Conservation (phyloP, 2,113 vertebrate genomes). For the Oncorhynchus gorbuscha region DNA sequence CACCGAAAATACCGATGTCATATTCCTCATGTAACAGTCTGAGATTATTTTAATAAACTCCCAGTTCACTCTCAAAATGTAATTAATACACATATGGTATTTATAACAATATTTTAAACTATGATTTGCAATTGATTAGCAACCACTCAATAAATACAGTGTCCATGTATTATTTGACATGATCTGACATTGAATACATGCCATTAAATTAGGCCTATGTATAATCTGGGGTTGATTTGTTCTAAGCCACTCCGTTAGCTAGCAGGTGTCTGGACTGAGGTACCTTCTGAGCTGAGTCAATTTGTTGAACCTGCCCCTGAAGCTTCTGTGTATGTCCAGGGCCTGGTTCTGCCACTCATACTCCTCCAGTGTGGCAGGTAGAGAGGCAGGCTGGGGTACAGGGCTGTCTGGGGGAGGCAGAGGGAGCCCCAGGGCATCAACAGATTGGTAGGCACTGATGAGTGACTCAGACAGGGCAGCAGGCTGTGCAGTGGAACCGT, state of each 20-base stretch:
- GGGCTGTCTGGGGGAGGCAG: conserved; percentile 20
- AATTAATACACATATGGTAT: no score
- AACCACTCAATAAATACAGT: not conserved
- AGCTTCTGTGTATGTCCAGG: conserved; percentile 23
- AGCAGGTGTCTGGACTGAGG: conserved; percentile 31
- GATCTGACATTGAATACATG: not conserved
- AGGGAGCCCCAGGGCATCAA: conserved; percentile 57
- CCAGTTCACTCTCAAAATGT: no score
- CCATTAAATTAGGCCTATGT: no score
- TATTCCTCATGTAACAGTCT: no score
- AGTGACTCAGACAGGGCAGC: conserved; percentile 33
- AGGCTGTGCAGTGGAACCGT: conserved; percentile 3
- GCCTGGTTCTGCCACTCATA: conserved; percentile 7
- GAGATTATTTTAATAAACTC: no score
- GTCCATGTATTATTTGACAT: not conserved
- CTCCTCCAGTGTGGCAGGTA: conserved; percentile 32
- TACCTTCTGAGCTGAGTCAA: conserved; percentile 30
- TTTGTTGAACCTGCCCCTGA: conserved; percentile 38
- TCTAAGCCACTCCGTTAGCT: not conserved
- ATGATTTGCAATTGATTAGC: no score
- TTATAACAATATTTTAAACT: no score
- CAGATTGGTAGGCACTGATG: conserved; percentile 22
- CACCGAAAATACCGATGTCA: no score
- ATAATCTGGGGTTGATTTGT: no score
- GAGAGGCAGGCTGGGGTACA: conserved; percentile 46